Evolutionary conservation across 2,113 vertebrate genomes (phyloP), one percentile per base, ranked within the genome.

Genomic region (Tamias sibiricus): DNA sequence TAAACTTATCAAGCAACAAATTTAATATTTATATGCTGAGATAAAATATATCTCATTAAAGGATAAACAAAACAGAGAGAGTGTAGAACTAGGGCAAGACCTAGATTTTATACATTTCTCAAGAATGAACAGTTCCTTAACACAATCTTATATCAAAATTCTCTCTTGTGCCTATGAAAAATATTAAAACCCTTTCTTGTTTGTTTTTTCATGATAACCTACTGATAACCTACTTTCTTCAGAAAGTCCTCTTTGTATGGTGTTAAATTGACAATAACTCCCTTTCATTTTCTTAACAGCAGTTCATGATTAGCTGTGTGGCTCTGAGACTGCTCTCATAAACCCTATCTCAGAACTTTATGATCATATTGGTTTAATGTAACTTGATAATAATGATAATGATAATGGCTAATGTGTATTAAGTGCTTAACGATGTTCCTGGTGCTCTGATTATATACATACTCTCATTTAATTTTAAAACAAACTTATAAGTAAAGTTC

Each of bases 201-300:
- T 59, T 75, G 11, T 57, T 81, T 90, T 11, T 37, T 49, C 5
- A 49, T 68, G 83, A 66, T 87, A 76, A 85, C 81, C 66, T 88
- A 72, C 0, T 68, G 83, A 66, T 87, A 76, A 85, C 81, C 66
- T 88, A 72, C 0, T 88, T 96, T 72, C 37, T 81, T 47, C 24
- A n/a, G 68, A 89, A 76, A 81, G 14, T 44, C 35, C 28, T 95
- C 19, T 69, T 66, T 87, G 35, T 9, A 4, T 66, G 13, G 30
- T 54, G 13, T n/a, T 90, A 57, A 30, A 6, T 22, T 91, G 20
- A 91, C 24, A 90, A 42, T 84, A 35, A 75, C 19, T 87, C 86
- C 68, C 77, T 72, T 79, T 79, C 49, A 66, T 88, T 92, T 90
- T 92, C 81, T 94, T 79, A 52, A 84, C 20, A 86, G 52, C 28